A percentile compares a stretch with the other conserved stretches of the same genome.
Conservation (phyloP, 2,797 vertebrate species). For the Dipus sagitta region DNA sequence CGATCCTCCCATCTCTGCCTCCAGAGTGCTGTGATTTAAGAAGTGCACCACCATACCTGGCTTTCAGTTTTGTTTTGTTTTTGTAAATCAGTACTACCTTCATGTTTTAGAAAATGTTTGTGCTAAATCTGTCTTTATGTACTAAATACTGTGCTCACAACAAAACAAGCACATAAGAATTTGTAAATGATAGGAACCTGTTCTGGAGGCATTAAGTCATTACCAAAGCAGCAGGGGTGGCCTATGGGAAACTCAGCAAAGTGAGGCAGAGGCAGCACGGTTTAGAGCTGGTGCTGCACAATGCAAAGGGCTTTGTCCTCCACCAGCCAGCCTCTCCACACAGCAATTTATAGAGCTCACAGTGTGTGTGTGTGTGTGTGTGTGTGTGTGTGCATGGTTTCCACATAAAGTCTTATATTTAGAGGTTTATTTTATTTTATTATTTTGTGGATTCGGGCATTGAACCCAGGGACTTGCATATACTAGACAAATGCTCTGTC, state of each 20-base stretch:
- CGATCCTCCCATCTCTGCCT: too few relatives aligned
- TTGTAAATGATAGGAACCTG: neutral
- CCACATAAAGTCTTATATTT: neutral
- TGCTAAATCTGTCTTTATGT: constrained; percentile 60
- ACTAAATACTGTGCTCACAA: constrained; percentile 68
- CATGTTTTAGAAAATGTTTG: constrained; percentile 7
- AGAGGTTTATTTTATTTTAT: neutral
- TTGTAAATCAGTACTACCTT: neutral
- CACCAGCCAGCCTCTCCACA: constrained; percentile 74
- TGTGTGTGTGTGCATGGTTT: neutral
- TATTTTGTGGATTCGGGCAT: neutral
- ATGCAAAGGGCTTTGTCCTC: constrained; percentile 57
- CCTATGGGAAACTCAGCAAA: constrained; percentile 65
- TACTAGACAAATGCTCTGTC: neutral
- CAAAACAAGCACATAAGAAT: constrained; percentile 7
- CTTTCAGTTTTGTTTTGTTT: too few relatives aligned
- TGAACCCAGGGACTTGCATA: neutral
- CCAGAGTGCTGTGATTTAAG: too few relatives aligned
- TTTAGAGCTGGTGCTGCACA: constrained; percentile 70
- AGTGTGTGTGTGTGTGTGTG: neutral
- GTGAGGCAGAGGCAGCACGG: constrained; percentile 66
- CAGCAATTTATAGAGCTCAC: constrained; percentile 58
- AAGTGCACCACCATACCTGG: too few relatives aligned
- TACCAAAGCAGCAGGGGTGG: constrained; percentile 32
- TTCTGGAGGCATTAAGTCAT: constrained; percentile 63